Base-by-base conservation (phyloP, 2,113 vertebrate species). In the Phylloscopus trochiloides region DNA sequence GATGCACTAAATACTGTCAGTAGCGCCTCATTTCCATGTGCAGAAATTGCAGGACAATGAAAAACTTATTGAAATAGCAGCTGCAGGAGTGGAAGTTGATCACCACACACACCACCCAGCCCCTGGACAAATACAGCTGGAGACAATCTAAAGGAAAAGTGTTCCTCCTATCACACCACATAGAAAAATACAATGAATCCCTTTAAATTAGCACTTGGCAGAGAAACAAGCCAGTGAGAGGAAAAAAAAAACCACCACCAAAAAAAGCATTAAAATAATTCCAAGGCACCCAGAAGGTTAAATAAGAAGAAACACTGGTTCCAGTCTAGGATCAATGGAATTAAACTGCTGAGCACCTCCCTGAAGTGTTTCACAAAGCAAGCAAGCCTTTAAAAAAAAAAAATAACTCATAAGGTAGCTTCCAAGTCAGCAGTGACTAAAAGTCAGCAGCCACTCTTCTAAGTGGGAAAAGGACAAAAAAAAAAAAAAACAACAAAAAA, bases 101-200 rank as follows among this genome's bases (percentile, higher is more conserved):
- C 67, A 80, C 31, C 34, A 76, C 40, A 82, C 19, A 78, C 40
- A 88, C 5, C 47, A 43, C 14, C 21, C 61, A 86, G 82, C 4
- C 38, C 52, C 38, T 86, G 31, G 59, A 94, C 88, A 96, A 95
- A 96, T 75, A 86, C 71, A 97, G 80, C 90, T 95, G 93, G 77
- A 92, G 89, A 88, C 5, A 3, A 90, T 90, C 88, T 81, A 54
- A 91, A 88, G 67, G 47, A 70, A 73, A 84, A 95, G 59, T 24
- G n/a, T 67, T 92, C 57, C 47, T 88, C 50, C 38, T 81, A 92
- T 40, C 90, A 91, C 38, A 80, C 16, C 48, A 65, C 67, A 38
- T 12, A 92, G 16, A 38, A 94, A 93, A 96, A 94, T 47, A 96
- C 77, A 90, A 91, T 51, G 18, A 88, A 71, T 77, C 34, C 31